Evolutionary conservation across 2,888 invertebrate genomes (phyloP).

Genomic region (Hydriomena furcata): DNA sequence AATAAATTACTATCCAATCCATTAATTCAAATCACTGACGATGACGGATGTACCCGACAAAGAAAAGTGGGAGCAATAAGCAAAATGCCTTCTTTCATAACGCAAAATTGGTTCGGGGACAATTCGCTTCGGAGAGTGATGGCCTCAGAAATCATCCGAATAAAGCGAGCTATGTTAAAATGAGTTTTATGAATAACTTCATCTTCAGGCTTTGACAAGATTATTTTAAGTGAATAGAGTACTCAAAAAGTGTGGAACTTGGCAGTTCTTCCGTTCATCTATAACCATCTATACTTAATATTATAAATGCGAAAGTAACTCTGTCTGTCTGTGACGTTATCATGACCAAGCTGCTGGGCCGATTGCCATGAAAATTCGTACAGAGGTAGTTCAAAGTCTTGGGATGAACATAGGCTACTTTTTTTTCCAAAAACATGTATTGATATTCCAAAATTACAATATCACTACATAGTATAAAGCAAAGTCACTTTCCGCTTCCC

Average conservation of each 20-base stretch:
- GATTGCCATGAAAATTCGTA: too few relatives aligned
- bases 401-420: too few relatives aligned
- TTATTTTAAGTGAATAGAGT: slow-evolving; percentile 15
- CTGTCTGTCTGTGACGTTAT: too few relatives aligned
- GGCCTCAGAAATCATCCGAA: slow-evolving; percentile 49
- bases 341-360: too few relatives aligned
- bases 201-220: slow-evolving; percentile 10
- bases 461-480: too few relatives aligned
- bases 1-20: slow-evolving; percentile 51
- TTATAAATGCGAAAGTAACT: too few relatives aligned
- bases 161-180: slow-evolving; percentile 24
- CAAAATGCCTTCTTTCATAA: slow-evolving; percentile 76
- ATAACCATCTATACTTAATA: too few relatives aligned
- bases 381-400: too few relatives aligned
- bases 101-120: slow-evolving; percentile 72
- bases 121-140: slow-evolving; percentile 54
- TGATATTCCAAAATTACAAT: too few relatives aligned
- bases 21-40: slow-evolving; percentile 55
- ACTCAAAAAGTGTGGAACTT: too few relatives aligned
- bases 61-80: slow-evolving; percentile 73
- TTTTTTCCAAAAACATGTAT: too few relatives aligned
- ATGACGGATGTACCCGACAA: slow-evolving; percentile 66
- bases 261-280: neutral
- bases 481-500: too few relatives aligned
- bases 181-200: slow-evolving; percentile 20